A percentile compares a stretch with the other conserved stretches of the same genome.
Conservation (phyloP, 92 coral and sea anemone species). For the Siderastrea radians region DNA sequence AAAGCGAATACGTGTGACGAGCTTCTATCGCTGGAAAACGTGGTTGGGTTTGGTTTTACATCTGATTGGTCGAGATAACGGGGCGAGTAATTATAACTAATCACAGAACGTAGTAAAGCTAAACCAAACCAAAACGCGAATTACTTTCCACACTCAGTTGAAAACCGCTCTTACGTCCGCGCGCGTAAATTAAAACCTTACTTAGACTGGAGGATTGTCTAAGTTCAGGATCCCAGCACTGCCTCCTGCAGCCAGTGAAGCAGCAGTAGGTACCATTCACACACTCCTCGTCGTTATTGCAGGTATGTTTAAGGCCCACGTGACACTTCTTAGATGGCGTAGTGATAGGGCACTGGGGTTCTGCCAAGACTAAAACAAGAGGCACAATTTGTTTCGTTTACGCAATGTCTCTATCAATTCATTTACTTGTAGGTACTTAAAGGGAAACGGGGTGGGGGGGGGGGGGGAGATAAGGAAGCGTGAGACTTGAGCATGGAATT, state of each 20-base stretch:
- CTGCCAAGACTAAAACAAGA: not conserved
- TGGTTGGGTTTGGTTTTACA: too few relatives aligned
- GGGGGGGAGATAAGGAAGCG: too few relatives aligned
- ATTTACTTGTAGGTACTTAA: too few relatives aligned
- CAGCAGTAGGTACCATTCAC: conserved; percentile 65
- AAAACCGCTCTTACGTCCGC: not conserved
- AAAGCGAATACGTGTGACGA: too few relatives aligned
- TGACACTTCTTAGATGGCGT: conserved; percentile 20
- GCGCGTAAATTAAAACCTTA: not conserved
- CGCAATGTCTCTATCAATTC: too few relatives aligned
- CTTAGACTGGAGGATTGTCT: not conserved
- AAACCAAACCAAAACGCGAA: not conserved
- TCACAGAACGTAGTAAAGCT: too few relatives aligned
- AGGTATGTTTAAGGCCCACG: conserved; percentile 29
- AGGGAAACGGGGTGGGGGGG: too few relatives aligned
- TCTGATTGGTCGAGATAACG: too few relatives aligned
- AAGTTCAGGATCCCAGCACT: conserved; percentile 57
- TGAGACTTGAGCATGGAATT: too few relatives aligned
- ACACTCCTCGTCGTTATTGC: conserved; percentile 59
- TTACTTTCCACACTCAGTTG: not conserved
- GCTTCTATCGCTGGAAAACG: too few relatives aligned
- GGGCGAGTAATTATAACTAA: too few relatives aligned
- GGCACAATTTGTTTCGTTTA: too few relatives aligned
- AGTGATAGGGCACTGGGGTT: conserved; percentile 19
- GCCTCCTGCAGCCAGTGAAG: conserved; percentile 74